Evolutionary conservation across 2,113 vertebrate genomes (phyloP).

Genomic region (Pica pica): DNA sequence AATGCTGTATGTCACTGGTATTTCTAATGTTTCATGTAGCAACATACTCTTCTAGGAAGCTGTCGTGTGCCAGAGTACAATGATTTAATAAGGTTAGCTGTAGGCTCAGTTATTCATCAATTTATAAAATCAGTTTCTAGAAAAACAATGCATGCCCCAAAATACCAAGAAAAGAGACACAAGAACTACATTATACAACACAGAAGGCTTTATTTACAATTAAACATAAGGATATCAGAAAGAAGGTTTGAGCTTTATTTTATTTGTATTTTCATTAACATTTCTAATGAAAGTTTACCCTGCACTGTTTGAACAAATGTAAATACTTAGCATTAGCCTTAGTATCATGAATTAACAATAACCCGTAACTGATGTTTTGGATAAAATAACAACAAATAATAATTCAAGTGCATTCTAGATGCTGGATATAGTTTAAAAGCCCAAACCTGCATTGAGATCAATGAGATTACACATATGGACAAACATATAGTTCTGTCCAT

Average conservation of each 20-base stretch:
- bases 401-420: not conserved
- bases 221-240: not conserved
- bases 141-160: not conserved
- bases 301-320: not conserved
- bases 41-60: not conserved
- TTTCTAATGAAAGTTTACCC: not conserved
- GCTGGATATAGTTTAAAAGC: not conserved
- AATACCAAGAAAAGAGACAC: not conserved
- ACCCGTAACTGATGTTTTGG: not conserved
- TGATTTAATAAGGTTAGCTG: not conserved
- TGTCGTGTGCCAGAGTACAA: not conserved
- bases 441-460: not conserved
- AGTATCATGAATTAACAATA: not conserved
- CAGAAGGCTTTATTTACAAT: conserved; percentile 37
- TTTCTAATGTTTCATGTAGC: not conserved
- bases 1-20: not conserved
- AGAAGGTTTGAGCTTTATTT: not conserved
- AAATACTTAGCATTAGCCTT: not conserved
- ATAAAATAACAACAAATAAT: not conserved
- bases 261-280: not conserved
- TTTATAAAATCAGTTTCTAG: not conserved
- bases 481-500: not conserved
- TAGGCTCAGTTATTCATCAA: not conserved
- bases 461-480: not conserved
- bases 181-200: not conserved